Evolutionary conservation across 2,888 invertebrate species (phyloP).

Genomic region (Agonopterix subpropinquella): DNA sequence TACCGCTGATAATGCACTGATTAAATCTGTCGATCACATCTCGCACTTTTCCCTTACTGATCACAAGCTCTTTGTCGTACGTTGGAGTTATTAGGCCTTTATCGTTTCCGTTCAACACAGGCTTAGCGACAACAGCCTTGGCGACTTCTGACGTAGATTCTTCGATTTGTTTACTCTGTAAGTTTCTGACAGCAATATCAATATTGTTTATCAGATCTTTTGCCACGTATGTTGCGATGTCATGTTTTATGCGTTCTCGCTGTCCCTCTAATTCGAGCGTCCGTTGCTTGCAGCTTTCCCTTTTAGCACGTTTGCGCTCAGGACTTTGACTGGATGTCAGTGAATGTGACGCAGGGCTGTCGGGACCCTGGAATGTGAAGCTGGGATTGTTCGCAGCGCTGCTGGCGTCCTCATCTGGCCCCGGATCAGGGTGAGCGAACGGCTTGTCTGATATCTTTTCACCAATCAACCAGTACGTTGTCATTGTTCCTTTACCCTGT

Average conservation of each 20-base stretch:
- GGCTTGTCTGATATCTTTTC: conserved; percentile 68
- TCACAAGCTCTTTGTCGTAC: conserved; percentile 62
- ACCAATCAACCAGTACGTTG: conserved; percentile 91
- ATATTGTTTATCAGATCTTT: conserved; percentile 66
- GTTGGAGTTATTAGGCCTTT: conserved; percentile 57
- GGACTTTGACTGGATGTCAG: conserved; percentile 24
- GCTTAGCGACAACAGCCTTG: conserved; percentile 19
- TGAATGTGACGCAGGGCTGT: conserved; percentile 64
- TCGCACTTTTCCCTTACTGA: conserved; percentile 66
- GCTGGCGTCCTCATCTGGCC: conserved; percentile 24
- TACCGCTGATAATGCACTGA: conserved; percentile 23
- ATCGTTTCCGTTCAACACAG: conserved; percentile 37
- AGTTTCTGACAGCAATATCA: conserved; percentile 58
- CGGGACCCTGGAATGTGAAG: conserved; percentile 67
- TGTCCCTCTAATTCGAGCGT: conserved; percentile 49
- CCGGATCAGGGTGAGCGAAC: conserved; percentile 10
- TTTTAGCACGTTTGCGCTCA: neutral
- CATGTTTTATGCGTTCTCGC: conserved; percentile 62
- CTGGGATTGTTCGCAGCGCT: conserved; percentile 48
- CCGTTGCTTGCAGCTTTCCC: conserved; percentile 1
- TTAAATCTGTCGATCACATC: conserved; percentile 68
- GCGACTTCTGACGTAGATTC: conserved; percentile 28
- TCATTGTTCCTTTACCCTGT: conserved; percentile 92
- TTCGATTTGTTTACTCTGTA: conserved; percentile 40
- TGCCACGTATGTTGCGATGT: conserved; percentile 65